Conservation (phyloP, 1,140 invertebrate genomes). For the Lerema accius region DNA sequence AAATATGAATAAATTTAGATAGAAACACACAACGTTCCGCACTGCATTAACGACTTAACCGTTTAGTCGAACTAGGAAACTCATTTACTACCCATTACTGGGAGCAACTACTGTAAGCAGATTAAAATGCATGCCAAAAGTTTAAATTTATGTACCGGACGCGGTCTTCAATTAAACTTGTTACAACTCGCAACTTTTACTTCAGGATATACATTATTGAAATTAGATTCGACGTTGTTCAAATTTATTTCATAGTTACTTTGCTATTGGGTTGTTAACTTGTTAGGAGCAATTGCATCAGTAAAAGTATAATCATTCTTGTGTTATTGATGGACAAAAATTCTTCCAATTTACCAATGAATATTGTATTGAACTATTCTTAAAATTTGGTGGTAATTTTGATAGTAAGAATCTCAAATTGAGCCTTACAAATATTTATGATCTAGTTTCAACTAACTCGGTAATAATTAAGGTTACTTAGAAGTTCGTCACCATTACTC, state of each 20-base stretch:
- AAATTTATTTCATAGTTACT: background rate
- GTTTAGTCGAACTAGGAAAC: constrained; percentile 60
- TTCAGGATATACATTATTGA: constrained; percentile 1
- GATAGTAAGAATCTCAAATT: too few relatives aligned
- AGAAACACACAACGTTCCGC: constrained; percentile 18
- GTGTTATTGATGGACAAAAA: too few relatives aligned
- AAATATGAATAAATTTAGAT: constrained; percentile 32
- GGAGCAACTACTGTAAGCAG: constrained; percentile 65
- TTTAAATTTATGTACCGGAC: constrained; percentile 78
- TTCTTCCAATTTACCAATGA: too few relatives aligned
- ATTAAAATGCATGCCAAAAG: constrained; percentile 78
- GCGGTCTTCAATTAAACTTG: constrained; percentile 78
- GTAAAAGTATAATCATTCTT: too few relatives aligned
- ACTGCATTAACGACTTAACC: constrained; percentile 36
- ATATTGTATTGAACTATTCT: too few relatives aligned
- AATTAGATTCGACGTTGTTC: background rate
- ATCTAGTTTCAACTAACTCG: too few relatives aligned
- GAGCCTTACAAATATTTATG: too few relatives aligned
- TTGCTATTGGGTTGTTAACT: too few relatives aligned
- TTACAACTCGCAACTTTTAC: constrained; percentile 49
- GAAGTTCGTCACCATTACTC: too few relatives aligned
- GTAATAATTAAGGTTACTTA: too few relatives aligned
- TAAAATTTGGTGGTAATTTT: too few relatives aligned
- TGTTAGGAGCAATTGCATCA: too few relatives aligned
- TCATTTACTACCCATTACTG: constrained; percentile 68